Conservation (phyloP, 1,140 invertebrate genomes). For the Coboldia fuscipes region DNA sequence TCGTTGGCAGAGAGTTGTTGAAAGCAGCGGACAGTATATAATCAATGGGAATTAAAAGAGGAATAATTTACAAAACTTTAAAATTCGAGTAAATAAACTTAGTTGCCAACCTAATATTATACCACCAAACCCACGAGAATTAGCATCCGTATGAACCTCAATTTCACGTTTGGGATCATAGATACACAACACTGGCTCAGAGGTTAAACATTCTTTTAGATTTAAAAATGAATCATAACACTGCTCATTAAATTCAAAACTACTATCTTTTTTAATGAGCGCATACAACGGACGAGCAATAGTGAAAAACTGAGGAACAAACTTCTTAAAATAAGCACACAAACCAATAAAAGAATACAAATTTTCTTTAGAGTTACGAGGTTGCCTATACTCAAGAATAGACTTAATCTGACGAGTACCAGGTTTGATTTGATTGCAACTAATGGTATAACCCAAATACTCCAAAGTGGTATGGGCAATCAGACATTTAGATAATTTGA, state of each 20-base stretch:
- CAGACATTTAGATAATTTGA: constrained; percentile 9
- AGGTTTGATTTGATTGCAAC: too few relatives aligned
- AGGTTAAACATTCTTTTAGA: too few relatives aligned
- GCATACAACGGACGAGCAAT: constrained; percentile 9
- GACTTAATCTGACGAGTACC: constrained; percentile 10
- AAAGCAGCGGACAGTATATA: too few relatives aligned
- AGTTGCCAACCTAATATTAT: too few relatives aligned
- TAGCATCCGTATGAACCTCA: constrained; percentile 13
- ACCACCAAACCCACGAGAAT: constrained; percentile 10
- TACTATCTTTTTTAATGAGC: constrained; percentile 6
- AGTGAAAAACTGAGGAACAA: constrained; percentile 8
- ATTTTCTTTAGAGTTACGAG: constrained; percentile 6
- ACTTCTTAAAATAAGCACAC: constrained; percentile 8
- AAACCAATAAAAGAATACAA: constrained; percentile 9
- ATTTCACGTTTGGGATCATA: constrained; percentile 9
- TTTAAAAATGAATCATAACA: too few relatives aligned
- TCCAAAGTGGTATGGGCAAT: constrained; percentile 8
- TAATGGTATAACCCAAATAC: too few relatives aligned
- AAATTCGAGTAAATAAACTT: too few relatives aligned
- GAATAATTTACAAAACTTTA: too few relatives aligned
- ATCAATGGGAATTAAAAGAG: too few relatives aligned
- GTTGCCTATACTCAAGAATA: constrained; percentile 4
- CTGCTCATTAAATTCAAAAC: too few relatives aligned
- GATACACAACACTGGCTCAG: constrained; percentile 7
- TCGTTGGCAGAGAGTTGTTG: too few relatives aligned